phyloP scores from a whole-genome alignment of 2,888 invertebrate species.

The Theodoxus fluviatilis region DNA sequence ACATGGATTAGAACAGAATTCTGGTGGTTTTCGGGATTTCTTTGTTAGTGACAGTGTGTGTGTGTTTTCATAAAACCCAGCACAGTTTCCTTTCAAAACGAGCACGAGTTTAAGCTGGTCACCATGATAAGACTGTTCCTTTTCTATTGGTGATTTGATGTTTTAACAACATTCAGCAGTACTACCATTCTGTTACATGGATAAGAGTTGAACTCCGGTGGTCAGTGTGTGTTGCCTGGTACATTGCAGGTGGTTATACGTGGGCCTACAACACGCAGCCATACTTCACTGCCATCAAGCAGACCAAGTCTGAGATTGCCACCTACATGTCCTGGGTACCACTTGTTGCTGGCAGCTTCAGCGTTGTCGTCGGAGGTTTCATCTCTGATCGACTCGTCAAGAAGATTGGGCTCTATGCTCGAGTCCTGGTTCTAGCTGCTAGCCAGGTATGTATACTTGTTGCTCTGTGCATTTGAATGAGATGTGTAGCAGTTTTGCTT shows the following conservation, averaged over 20 bases:
- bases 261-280: slow-evolving; percentile 66
- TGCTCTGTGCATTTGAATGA: no score
- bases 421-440: slow-evolving; percentile 60
- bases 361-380: slow-evolving; percentile 61
- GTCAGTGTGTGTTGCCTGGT: neutral
- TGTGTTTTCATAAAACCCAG: no score
- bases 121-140: neutral
- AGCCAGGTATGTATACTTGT: slow-evolving; percentile 60
- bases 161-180: neutral
- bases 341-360: slow-evolving; percentile 64
- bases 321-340: slow-evolving; percentile 65
- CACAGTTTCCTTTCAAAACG: no score
- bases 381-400: slow-evolving; percentile 61
- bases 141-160: neutral
- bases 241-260: slow-evolving; percentile 62
- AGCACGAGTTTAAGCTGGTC: no score
- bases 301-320: slow-evolving; percentile 59
- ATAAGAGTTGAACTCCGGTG: no score
- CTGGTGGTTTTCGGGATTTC: no score
- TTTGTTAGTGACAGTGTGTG: no score
- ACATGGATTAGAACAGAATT: no score
- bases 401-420: slow-evolving; percentile 59
- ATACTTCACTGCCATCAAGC: slow-evolving; percentile 60
- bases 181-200: no score
- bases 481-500: no score